Conservation (phyloP, 2,888 invertebrate genomes). For the Acleris literana region DNA sequence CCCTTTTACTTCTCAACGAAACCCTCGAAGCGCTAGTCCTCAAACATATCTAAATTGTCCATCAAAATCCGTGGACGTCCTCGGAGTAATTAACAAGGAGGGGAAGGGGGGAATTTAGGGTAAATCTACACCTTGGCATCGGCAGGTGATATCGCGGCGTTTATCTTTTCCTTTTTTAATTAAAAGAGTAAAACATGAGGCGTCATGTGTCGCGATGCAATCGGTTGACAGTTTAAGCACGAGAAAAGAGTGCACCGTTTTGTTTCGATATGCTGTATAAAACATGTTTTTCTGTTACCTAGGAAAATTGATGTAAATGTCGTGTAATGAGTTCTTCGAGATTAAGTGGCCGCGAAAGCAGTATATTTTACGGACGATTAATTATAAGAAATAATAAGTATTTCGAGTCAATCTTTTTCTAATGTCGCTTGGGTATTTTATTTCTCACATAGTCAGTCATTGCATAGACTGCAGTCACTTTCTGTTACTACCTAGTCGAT, state of each 20-base stretch:
- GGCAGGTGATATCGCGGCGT: conserved; percentile 71
- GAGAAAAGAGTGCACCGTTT: conserved; percentile 19
- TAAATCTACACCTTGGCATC: conserved; percentile 76
- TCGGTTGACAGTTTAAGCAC: conserved; percentile 47
- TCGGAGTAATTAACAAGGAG: conserved; percentile 55
- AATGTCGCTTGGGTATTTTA: too few species aligned
- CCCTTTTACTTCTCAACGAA: too few species aligned
- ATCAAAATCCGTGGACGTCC: conserved; percentile 37
- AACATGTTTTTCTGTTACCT: not conserved
- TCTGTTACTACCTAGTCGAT: too few species aligned
- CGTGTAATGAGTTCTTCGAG: too few species aligned
- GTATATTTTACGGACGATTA: too few species aligned
- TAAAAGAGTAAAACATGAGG: conserved; percentile 52
- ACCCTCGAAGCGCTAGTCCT: too few species aligned
- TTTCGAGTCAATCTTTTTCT: too few species aligned
- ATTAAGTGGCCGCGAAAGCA: too few species aligned
- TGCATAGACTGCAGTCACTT: too few species aligned
- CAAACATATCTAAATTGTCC: conserved; percentile 27
- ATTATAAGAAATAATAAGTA: too few species aligned
- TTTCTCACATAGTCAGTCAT: too few species aligned
- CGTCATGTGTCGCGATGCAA: conserved; percentile 73
- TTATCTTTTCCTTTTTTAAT: conserved; percentile 64
- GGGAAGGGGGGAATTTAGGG: conserved; percentile 61
- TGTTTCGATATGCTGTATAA: not conserved
- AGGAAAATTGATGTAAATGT: not conserved